phyloP scores from a whole-genome alignment of 2,113 vertebrate species.

The Hydrolagus affinis region DNA sequence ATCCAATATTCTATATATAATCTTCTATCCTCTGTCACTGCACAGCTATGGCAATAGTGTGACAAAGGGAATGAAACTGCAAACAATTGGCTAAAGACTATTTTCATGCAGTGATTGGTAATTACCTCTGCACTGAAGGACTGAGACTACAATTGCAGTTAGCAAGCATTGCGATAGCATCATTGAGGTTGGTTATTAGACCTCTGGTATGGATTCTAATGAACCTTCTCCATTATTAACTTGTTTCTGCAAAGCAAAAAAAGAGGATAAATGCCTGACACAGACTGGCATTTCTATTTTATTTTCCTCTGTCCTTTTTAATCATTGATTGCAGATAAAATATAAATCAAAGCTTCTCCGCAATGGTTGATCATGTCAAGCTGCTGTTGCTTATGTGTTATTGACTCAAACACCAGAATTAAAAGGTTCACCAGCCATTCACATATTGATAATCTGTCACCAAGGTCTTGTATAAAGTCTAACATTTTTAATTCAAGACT shows the following conservation, averaged over 20 bases:
- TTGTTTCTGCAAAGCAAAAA: neutral
- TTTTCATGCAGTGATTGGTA: neutral
- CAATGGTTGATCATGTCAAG: neutral
- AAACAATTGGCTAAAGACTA: neutral
- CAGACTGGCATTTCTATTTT: neutral
- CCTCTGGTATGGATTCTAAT: neutral
- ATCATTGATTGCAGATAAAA: neutral
- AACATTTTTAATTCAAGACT: neutral
- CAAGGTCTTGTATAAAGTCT: neutral
- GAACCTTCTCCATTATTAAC: neutral
- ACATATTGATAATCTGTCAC: neutral
- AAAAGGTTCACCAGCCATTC: neutral
- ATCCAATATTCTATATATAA: neutral
- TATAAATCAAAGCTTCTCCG: neutral
- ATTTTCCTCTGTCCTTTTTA: neutral
- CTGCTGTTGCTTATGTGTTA: neutral
- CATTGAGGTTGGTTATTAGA: conserved; percentile 10
- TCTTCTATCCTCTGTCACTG: too few relatives aligned
- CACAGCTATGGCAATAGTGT: neutral
- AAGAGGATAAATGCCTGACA: neutral
- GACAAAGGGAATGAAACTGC: neutral
- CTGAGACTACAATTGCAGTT: neutral
- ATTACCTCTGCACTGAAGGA: neutral
- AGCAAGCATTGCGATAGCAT: neutral
- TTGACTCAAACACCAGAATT: neutral